Evolutionary conservation across 2,888 invertebrate genomes (phyloP).

Genomic region (Idaea aversata): DNA sequence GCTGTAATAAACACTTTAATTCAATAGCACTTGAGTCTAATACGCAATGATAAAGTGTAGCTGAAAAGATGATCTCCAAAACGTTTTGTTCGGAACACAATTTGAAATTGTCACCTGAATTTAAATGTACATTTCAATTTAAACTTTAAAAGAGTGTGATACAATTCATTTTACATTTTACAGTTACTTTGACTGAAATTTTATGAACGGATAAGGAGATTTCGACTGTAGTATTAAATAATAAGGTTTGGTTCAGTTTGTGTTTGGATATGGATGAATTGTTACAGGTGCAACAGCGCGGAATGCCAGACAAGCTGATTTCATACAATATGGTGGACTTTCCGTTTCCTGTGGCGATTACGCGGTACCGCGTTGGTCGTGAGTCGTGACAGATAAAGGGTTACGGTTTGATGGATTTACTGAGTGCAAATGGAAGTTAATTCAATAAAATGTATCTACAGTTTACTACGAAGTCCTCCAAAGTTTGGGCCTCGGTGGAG

Average conservation of each 20-base stretch:
- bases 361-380: constrained; percentile 48
- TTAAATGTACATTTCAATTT: constrained; percentile 35
- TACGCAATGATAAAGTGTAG: constrained; percentile 37
- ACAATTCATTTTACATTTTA: constrained; percentile 24
- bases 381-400: constrained; percentile 36
- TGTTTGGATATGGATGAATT: constrained; percentile 20
- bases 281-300: constrained; percentile 68
- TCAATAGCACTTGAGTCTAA: constrained; percentile 32
- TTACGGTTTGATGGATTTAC: constrained; percentile 28
- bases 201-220: background rate
- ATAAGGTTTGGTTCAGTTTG: constrained; percentile 15
- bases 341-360: constrained; percentile 73
- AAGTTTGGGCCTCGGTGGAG: too few species aligned
- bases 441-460: background rate
- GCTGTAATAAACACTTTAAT: constrained; percentile 31
- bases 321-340: constrained; percentile 74
- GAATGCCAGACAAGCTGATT: constrained; percentile 74
- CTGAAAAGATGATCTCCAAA: constrained; percentile 57
- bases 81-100: constrained; percentile 63
- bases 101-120: constrained; percentile 67
- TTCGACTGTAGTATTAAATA: constrained; percentile 4
- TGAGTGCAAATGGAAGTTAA: constrained; percentile 13
- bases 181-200: constrained; percentile 22
- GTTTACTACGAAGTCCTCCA: too few species aligned
- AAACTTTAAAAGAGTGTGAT: constrained; percentile 32